A percentile compares a stretch with the other conserved stretches of the same genome.
Evolutionary conservation across 2,888 invertebrate species (phyloP).

Genomic region (Phyllotreta cruciferae): DNA sequence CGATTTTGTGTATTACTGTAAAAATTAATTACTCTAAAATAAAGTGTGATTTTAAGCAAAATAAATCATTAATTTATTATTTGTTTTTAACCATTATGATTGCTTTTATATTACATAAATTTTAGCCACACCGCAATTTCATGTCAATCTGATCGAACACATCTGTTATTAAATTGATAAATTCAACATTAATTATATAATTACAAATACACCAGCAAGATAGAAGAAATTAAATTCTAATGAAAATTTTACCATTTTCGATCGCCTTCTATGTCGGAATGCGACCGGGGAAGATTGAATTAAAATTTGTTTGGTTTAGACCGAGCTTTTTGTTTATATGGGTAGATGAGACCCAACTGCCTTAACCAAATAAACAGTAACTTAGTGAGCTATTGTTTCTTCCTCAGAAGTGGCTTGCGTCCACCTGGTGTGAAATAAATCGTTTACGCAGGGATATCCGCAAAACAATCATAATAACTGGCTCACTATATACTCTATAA

Average conservation of each 20-base stretch:
- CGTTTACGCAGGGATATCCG: conserved; percentile 43
- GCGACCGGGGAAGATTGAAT: conserved; percentile 26
- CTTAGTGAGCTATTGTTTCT: conserved; percentile 56
- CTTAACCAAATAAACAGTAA: conserved; percentile 57
- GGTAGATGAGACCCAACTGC: conserved; percentile 56
- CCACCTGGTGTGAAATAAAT: conserved; percentile 54
- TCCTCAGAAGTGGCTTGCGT: conserved; percentile 55
- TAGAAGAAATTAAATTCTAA: not conserved
- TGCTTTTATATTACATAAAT: no score
- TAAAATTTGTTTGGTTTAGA: conserved; percentile 49
- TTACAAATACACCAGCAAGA: not conserved
- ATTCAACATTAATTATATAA: no score
- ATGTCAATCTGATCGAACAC: no score
- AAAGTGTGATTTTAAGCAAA: no score
- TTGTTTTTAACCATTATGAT: no score
- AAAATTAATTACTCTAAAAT: no score
- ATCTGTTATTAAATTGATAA: no score
- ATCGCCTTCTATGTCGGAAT: conserved; percentile 9
- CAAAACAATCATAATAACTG: conserved; percentile 36
- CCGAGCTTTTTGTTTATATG: conserved; percentile 52
- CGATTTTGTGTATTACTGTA: no score
- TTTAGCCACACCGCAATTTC: no score
- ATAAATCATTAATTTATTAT: no score
- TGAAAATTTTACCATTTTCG: not conserved
- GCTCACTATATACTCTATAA: conserved; percentile 35